Conservation (phyloP, 1,140 invertebrate species). For the Bombus superbus region DNA sequence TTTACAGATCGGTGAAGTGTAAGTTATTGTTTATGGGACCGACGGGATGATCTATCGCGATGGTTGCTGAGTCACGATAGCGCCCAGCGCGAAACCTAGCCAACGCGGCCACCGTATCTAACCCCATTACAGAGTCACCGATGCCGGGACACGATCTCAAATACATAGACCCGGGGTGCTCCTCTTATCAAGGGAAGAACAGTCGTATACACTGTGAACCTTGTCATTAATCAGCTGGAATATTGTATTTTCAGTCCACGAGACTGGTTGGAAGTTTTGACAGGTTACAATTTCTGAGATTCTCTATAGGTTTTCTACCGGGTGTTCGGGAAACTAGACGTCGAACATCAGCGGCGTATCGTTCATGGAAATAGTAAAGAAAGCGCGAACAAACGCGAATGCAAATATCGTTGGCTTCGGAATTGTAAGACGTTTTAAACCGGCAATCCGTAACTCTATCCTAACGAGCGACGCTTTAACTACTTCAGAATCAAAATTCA, state of each 20-base stretch:
- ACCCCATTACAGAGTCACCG: conserved; percentile 76
- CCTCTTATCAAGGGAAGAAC: conserved; percentile 71
- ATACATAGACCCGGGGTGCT: conserved; percentile 65
- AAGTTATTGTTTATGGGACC: conserved; percentile 78
- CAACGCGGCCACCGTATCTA: conserved; percentile 67
- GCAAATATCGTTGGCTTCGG: too few relatives aligned
- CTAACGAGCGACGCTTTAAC: too few relatives aligned
- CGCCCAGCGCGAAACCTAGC: conserved; percentile 65
- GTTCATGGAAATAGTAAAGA: too few relatives aligned
- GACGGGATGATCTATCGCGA: conserved; percentile 75
- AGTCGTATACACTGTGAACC: conserved; percentile 65
- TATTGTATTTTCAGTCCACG: conserved; percentile 42
- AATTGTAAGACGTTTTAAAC: too few relatives aligned
- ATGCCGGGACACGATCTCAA: conserved; percentile 77
- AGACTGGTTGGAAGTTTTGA: not conserved
- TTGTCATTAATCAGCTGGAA: conserved; percentile 72
- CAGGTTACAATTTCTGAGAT: conserved; percentile 13
- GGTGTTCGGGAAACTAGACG: not conserved
- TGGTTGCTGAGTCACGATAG: conserved; percentile 74
- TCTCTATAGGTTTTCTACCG: not conserved
- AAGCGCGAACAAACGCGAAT: too few relatives aligned
- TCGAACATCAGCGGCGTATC: too few relatives aligned
- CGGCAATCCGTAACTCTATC: too few relatives aligned
- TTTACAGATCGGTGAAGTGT: conserved; percentile 70
- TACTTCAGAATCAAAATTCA: not conserved